Evolutionary conservation across 2,797 vertebrate species (phyloP).

Genomic region (Psittacula echo): DNA sequence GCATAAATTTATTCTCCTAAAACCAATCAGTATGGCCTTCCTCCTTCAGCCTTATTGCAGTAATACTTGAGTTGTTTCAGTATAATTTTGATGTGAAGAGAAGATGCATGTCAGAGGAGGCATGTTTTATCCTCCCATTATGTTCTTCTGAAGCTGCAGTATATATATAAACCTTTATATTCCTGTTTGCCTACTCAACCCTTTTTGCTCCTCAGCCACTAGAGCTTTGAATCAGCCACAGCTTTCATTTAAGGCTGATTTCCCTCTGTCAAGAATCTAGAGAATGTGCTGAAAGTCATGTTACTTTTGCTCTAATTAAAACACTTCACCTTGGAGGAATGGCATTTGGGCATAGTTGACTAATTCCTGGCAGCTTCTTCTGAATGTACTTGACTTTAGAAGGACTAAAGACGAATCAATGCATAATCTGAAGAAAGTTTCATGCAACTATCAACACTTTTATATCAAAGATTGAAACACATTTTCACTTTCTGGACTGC

Average conservation of each 20-base stretch:
- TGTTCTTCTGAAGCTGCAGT: not conserved
- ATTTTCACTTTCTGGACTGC: not conserved
- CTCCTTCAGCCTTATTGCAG: not conserved
- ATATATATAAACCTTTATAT: not conserved
- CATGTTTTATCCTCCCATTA: not conserved
- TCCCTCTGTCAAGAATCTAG: not conserved
- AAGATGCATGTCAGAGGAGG: not conserved
- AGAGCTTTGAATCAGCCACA: not conserved
- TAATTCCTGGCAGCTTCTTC: not conserved
- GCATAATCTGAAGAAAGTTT: not conserved
- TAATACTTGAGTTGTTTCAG: not conserved
- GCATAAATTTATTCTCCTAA: not conserved
- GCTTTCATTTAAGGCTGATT: not conserved
- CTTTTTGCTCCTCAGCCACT: not conserved
- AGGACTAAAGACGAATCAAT: not conserved
- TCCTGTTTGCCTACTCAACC: not conserved
- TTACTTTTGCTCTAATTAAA: not conserved
- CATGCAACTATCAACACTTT: not conserved
- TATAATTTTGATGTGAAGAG: not conserved
- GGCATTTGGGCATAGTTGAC: not conserved
- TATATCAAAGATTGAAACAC: not conserved
- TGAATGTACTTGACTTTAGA: not conserved
- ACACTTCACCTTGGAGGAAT: not conserved
- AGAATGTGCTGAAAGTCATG: not conserved
- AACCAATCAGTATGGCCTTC: not conserved